phyloP scores from a whole-genome alignment of 2,888 invertebrate species.

The Geotrupes spiniger region DNA sequence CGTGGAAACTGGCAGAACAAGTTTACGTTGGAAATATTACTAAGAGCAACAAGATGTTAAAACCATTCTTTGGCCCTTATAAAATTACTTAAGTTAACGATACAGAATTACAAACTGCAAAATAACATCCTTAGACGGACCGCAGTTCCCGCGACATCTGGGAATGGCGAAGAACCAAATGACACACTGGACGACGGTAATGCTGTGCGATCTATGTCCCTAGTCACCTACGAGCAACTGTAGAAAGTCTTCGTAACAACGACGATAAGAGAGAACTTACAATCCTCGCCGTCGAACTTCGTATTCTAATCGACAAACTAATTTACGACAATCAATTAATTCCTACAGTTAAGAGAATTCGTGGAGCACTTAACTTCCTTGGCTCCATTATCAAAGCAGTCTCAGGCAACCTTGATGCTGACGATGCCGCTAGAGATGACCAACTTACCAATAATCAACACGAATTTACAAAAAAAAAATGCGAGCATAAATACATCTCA shows the following conservation, averaged over 20 bases:
- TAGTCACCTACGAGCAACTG: background rate
- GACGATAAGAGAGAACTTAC: background rate
- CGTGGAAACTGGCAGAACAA: constrained; percentile 4
- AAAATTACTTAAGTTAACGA: constrained; percentile 4
- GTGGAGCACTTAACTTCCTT: constrained; percentile 8
- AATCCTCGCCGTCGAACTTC: background rate
- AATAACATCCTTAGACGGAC: background rate
- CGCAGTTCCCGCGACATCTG: constrained; percentile 4
- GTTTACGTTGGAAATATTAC: constrained; percentile 8
- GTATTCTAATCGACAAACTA: background rate
- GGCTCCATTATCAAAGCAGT: constrained; percentile 8
- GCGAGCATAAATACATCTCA: too few relatives aligned
- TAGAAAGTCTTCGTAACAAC: background rate
- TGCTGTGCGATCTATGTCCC: background rate
- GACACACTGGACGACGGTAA: constrained; percentile 6
- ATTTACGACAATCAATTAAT: constrained; percentile 5
- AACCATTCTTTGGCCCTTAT: constrained; percentile 11
- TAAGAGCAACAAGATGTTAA: constrained; percentile 1
- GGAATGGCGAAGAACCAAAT: constrained; percentile 7
- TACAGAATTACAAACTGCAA: background rate
- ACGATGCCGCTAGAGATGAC: constrained; percentile 2
- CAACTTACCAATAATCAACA: background rate
- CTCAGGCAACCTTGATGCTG: constrained; percentile 8
- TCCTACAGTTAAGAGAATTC: constrained; percentile 1
- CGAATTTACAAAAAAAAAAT: background rate